Conservation (phyloP, 2,113 vertebrate species). For the Apodemus sylvaticus region DNA sequence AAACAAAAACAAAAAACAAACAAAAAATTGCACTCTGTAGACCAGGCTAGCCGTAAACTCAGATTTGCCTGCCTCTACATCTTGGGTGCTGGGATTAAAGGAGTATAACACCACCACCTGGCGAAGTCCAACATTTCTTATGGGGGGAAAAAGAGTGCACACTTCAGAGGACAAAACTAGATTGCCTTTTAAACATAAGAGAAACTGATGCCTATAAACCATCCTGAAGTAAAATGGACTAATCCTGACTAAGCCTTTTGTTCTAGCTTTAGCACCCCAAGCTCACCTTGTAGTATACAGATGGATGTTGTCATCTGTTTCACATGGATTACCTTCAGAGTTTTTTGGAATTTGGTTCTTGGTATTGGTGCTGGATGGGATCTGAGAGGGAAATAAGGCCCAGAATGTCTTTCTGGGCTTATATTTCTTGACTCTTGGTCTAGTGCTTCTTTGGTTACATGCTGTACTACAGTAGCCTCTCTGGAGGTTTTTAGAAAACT, state of each 20-base stretch:
- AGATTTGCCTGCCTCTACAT: background rate
- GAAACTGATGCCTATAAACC: slow-evolving; percentile 38
- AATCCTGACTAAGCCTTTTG: background rate
- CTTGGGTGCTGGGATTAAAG: background rate
- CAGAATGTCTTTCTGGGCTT: background rate
- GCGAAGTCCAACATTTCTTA: slow-evolving; percentile 47
- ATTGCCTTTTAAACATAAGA: background rate
- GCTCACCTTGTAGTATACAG: slow-evolving; percentile 26
- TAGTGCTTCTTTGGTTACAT: background rate
- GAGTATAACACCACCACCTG: background rate
- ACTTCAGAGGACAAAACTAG: slow-evolving; percentile 41
- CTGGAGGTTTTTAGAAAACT: slow-evolving; percentile 38
- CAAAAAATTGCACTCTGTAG: too few relatives aligned
- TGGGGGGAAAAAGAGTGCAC: background rate
- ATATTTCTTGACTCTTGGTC: slow-evolving; percentile 2
- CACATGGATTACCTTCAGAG: slow-evolving; percentile 14
- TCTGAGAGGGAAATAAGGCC: slow-evolving; percentile 2
- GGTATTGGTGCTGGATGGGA: background rate
- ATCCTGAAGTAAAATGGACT: slow-evolving; percentile 35
- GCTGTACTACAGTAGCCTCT: background rate
- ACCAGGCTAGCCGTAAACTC: background rate
- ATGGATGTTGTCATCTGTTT: slow-evolving; percentile 20
- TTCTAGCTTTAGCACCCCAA: slow-evolving; percentile 15
- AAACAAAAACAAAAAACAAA: too few relatives aligned
- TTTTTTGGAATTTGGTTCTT: slow-evolving; percentile 54